These are phyloP conservation scores for Drosophila repleta DNA, from an alignment of 1,140 invertebrate genomes.

Conservation along the genomic window DNA sequence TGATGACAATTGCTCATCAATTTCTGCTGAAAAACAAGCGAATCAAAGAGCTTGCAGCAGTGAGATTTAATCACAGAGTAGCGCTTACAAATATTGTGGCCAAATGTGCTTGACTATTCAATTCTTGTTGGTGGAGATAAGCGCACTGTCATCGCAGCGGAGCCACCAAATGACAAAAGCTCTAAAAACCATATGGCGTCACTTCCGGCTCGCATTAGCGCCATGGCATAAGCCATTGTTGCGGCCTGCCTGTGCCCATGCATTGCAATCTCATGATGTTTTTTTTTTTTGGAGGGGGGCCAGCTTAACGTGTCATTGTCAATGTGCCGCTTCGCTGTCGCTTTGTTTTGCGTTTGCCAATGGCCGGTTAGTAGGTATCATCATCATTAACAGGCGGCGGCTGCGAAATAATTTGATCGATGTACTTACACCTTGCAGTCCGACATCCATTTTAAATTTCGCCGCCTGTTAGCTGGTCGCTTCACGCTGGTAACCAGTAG, in stretches of 20 bases:
- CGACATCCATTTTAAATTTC: constrained; percentile 60
- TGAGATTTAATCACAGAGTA: constrained; percentile 13
- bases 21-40: constrained; percentile 52
- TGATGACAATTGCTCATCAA: constrained; percentile 79
- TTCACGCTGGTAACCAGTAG: not conserved
- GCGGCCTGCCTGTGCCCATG: not conserved
- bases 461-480: not conserved
- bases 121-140: constrained; percentile 8
- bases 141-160: constrained; percentile 55
- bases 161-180: constrained; percentile 64
- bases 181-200: constrained; percentile 77
- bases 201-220: constrained; percentile 72
- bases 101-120: constrained; percentile 45
- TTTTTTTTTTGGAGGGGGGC: not conserved
- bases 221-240: constrained; percentile 34
- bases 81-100: constrained; percentile 42
- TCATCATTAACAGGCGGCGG: constrained; percentile 66
- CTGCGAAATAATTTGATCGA: constrained; percentile 63
- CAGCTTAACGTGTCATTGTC: constrained; percentile 73
- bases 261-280: constrained; percentile 61
- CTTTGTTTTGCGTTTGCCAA: constrained; percentile 5
- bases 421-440: constrained; percentile 62
- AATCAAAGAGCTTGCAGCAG: constrained; percentile 36
- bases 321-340: constrained; percentile 29
- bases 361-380: constrained; percentile 54